Percentiles rank a stretch among this genome's conserved stretches.
phyloP scores from a whole-genome alignment of 2,888 invertebrate species.

The Drosophila nr. fundita region DNA sequence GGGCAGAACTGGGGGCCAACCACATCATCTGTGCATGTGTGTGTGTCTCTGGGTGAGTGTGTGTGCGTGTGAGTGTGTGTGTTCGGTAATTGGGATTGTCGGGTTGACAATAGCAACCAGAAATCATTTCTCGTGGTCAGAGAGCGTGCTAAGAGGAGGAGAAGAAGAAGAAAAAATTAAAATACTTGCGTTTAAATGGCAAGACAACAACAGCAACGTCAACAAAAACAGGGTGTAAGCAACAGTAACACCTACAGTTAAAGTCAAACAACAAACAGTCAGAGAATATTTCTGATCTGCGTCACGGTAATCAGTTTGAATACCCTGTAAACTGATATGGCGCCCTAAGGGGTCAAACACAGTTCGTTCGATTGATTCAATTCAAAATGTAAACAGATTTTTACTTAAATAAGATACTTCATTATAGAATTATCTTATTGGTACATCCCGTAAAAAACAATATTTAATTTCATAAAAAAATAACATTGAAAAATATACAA shows the following conservation, averaged over 20 bases:
- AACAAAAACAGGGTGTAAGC: neutral
- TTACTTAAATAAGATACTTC: neutral
- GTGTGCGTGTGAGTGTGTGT: conserved; percentile 11
- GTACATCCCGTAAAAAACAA: neutral
- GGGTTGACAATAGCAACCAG: conserved; percentile 70
- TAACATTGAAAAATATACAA: neutral
- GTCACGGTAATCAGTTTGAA: conserved; percentile 75
- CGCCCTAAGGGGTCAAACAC: neutral
- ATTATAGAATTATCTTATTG: neutral
- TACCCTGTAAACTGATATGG: conserved; percentile 23
- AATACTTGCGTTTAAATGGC: conserved; percentile 8
- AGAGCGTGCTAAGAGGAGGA: conserved; percentile 31
- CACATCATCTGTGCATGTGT: conserved; percentile 61
- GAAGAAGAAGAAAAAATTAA: neutral
- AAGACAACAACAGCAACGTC: conserved; percentile 3
- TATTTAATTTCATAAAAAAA: neutral
- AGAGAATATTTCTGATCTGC: conserved; percentile 66
- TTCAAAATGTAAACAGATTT: neutral
- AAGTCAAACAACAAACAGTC: conserved; percentile 38
- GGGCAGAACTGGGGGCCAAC: conserved; percentile 32
- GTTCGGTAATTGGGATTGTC: conserved; percentile 67
- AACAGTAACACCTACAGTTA: conserved; percentile 42
- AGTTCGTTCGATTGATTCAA: neutral
- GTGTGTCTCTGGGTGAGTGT: conserved; percentile 24
- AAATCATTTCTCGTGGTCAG: conserved; percentile 56